phyloP scores from a whole-genome alignment of 2,113 vertebrate genomes.

The Aleadryas rufinucha region DNA sequence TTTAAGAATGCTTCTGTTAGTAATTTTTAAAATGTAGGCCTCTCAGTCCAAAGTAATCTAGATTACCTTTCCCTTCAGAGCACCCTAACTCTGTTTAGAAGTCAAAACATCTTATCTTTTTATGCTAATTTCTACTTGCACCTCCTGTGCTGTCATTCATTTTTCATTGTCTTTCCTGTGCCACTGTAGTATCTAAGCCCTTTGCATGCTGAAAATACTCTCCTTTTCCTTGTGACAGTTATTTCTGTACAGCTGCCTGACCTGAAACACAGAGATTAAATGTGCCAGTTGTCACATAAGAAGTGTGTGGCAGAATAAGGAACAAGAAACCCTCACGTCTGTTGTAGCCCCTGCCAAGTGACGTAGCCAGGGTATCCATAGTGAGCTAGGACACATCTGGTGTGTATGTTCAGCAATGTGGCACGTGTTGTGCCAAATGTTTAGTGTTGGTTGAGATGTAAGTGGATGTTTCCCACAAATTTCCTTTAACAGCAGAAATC shows the following conservation, averaged over 20 bases:
- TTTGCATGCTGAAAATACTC: background rate
- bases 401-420: background rate
- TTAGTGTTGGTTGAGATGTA: background rate
- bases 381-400: background rate
- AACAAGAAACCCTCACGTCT: background rate
- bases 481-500: background rate
- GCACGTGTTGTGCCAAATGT: background rate
- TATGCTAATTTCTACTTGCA: background rate
- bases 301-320: background rate
- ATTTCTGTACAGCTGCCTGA: background rate
- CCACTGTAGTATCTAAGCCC: background rate
- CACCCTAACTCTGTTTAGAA: background rate
- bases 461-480: background rate
- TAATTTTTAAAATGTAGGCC: background rate
- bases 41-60: background rate
- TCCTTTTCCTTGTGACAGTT: background rate
- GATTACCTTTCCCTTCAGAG: background rate
- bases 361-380: rapidly evolving
- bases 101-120: background rate
- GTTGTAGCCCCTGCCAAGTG: background rate
- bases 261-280: background rate
- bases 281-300: background rate
- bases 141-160: background rate
- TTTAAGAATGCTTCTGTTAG: background rate
- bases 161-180: background rate